phyloP scores from a whole-genome alignment of 2,113 vertebrate genomes.

The Cyprinodon tularosa region DNA sequence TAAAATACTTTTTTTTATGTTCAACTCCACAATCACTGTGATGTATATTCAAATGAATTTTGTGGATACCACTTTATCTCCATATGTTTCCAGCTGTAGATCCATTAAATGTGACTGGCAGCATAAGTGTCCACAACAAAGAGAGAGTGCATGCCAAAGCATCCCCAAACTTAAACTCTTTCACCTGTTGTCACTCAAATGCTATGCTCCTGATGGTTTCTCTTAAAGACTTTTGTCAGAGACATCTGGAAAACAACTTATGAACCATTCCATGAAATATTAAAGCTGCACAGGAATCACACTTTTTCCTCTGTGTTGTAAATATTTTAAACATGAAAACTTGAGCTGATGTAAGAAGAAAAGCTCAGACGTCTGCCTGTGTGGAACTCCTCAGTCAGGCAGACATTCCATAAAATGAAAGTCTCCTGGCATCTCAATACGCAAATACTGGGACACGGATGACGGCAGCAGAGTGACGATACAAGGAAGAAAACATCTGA shows the following conservation, averaged over 20 bases:
- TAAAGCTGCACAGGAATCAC: constrained; percentile 52
- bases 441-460: constrained; percentile 3
- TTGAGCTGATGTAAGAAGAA: constrained; percentile 33
- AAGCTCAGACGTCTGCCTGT: not conserved
- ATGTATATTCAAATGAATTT: not conserved
- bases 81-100: not conserved
- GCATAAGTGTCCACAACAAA: not conserved
- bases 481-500: not conserved
- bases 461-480: constrained; percentile 15
- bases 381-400: constrained; percentile 1
- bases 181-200: constrained; percentile 41
- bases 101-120: not conserved
- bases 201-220: constrained; percentile 57
- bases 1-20: too few species aligned
- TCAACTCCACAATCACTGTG: too few species aligned
- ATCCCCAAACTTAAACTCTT: constrained; percentile 5
- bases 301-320: constrained; percentile 39
- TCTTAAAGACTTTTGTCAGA: constrained; percentile 42
- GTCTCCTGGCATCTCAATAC: constrained; percentile 7
- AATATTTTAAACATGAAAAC: constrained; percentile 41
- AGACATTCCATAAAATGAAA: constrained; percentile 1
- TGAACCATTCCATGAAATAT: constrained; percentile 43
- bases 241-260: constrained; percentile 58
- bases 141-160: not conserved
- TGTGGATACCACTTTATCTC: not conserved